Conservation (phyloP, 2,113 vertebrate genomes). For the Caranx melampygus region DNA sequence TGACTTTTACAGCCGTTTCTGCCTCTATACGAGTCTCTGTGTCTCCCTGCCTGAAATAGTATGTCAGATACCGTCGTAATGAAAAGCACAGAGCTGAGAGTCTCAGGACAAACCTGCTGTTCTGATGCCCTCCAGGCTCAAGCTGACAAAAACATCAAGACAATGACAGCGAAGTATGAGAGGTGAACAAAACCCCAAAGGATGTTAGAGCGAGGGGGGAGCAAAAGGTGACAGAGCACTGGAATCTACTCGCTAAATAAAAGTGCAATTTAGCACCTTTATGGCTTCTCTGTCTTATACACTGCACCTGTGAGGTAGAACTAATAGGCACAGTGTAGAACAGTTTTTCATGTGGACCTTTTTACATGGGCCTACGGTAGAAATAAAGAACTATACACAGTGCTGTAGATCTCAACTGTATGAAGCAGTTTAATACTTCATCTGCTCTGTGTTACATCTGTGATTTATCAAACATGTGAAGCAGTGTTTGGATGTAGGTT, state of each 20-base stretch:
- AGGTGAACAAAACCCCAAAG: conserved; percentile 79
- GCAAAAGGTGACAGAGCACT: conserved; percentile 71
- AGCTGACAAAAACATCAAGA: conserved; percentile 95
- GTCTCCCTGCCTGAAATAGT: conserved; percentile 88
- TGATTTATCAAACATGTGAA: conserved; percentile 5
- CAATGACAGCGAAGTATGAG: conserved; percentile 94
- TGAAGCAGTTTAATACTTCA: not conserved
- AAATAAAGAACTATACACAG: conserved; percentile 14
- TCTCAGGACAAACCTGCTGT: conserved; percentile 85
- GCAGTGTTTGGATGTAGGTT: not conserved
- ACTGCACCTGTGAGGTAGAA: conserved; percentile 36
- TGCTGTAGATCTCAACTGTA: not conserved
- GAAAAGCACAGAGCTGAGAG: conserved; percentile 81
- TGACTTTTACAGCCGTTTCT: conserved; percentile 79
- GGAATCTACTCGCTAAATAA: conserved; percentile 59
- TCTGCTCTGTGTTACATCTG: not conserved
- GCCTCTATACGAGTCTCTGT: conserved; percentile 77
- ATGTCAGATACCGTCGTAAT: conserved; percentile 82
- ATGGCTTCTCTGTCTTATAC: conserved; percentile 49
- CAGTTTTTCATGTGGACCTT: not conserved
- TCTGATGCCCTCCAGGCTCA: conserved; percentile 90
- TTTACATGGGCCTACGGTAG: not conserved
- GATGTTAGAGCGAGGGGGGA: conserved; percentile 72
- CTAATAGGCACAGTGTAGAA: conserved; percentile 3
- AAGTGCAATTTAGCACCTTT: conserved; percentile 68